phyloP scores from a whole-genome alignment of 2,888 invertebrate species.

The Drosophila macrospina region DNA sequence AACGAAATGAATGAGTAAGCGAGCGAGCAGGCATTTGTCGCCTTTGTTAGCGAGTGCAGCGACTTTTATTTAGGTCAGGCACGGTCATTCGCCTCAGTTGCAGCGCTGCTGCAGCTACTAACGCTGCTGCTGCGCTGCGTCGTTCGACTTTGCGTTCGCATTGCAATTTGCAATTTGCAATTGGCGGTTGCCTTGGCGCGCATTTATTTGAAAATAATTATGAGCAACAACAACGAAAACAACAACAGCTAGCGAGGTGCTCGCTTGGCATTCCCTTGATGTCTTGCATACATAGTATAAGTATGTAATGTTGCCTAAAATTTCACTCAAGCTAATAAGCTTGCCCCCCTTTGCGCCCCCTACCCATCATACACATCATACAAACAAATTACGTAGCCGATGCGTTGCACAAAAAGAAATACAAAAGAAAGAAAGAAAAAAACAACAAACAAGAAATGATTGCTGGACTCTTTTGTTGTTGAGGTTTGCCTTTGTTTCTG shows the following conservation, averaged over 20 bases:
- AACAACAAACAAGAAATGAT: background rate
- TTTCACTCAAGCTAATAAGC: slow-evolving; percentile 11
- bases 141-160: slow-evolving; percentile 21
- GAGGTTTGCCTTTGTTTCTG: slow-evolving; percentile 28
- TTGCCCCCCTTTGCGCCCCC: background rate
- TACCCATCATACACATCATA: background rate
- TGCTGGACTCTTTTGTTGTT: slow-evolving; percentile 24
- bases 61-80: slow-evolving; percentile 90
- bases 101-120: slow-evolving; percentile 20
- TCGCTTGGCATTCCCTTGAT: slow-evolving; percentile 55
- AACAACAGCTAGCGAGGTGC: background rate
- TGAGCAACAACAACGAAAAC: slow-evolving; percentile 22
- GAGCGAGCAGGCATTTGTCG: slow-evolving; percentile 42
- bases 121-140: slow-evolving; percentile 20
- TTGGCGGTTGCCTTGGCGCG: slow-evolving; percentile 73
- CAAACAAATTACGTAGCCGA: slow-evolving; percentile 33
- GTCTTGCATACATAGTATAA: background rate
- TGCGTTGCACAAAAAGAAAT: slow-evolving; percentile 15
- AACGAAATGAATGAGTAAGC: slow-evolving; percentile 2
- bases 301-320: slow-evolving; percentile 3
- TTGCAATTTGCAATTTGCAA: slow-evolving; percentile 46
- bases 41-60: slow-evolving; percentile 86
- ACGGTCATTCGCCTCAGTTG: slow-evolving; percentile 86
- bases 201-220: slow-evolving; percentile 78
- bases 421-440: no score